Percentiles rank a stretch among this genome's conserved stretches.
Conservation (phyloP, 2,113 vertebrate genomes). For the Cyrtonyx montezumae region DNA sequence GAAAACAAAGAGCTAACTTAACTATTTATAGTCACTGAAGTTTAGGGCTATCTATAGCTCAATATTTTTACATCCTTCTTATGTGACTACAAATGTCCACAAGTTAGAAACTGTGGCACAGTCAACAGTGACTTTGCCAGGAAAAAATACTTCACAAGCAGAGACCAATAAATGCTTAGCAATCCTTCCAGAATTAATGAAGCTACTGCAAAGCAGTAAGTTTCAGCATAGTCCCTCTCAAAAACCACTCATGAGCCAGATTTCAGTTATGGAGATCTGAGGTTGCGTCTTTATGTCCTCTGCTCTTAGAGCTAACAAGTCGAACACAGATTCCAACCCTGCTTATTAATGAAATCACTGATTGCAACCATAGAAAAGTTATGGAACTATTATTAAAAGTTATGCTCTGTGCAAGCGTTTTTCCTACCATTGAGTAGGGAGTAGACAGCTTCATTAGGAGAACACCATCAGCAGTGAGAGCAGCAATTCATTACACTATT, state of each 20-base stretch:
- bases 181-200: not conserved
- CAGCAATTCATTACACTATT: not conserved
- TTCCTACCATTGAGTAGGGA: not conserved
- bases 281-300: not conserved
- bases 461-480: not conserved
- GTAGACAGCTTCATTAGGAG: not conserved
- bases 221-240: not conserved
- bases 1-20: not conserved
- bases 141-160: not conserved
- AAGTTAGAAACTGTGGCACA: not conserved
- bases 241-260: not conserved
- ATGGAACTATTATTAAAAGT: not conserved
- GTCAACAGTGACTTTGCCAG: not conserved
- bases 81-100: not conserved
- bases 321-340: not conserved
- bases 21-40: accelerated
- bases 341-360: not conserved
- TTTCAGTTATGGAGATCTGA: not conserved
- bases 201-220: not conserved
- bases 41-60: not conserved
- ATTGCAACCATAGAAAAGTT: not conserved
- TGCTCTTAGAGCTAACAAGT: not conserved
- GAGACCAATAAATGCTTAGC: not conserved
- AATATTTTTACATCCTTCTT: not conserved
- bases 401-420: not conserved